Percentiles rank a stretch among this genome's conserved stretches.
Evolutionary conservation across 2,888 invertebrate species (phyloP).

Genomic region (Agrilus biguttatus): DNA sequence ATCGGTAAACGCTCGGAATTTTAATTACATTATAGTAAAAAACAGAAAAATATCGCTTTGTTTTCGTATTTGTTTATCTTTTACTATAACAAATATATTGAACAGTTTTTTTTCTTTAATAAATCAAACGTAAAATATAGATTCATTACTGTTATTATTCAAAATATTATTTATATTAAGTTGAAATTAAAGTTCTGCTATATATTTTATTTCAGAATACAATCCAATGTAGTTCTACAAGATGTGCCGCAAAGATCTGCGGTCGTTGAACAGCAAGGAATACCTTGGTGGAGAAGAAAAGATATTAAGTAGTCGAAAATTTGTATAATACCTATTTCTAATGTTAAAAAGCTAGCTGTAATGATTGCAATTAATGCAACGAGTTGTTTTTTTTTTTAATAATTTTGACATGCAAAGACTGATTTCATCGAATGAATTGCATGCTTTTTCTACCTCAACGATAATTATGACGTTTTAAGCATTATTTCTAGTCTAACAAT

Average conservation of each 20-base stretch:
- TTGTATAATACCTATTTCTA: not conserved
- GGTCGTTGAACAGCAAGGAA: slow-evolving; percentile 25
- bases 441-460: not conserved
- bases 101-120: too few species aligned
- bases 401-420: not conserved
- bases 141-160: too few species aligned
- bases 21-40: too few species aligned
- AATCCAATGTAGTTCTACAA: not conserved
- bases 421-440: not conserved
- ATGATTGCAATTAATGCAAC: not conserved
- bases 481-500: not conserved
- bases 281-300: slow-evolving; percentile 33
- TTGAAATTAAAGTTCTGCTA: too few species aligned
- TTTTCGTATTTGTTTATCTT: too few species aligned
- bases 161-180: too few species aligned
- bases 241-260: slow-evolving; percentile 3
- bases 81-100: too few species aligned
- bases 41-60: too few species aligned
- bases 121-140: too few species aligned
- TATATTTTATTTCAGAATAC: too few species aligned
- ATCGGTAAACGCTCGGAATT: too few species aligned
- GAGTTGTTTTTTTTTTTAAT: too few species aligned
- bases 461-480: not conserved
- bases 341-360: not conserved
- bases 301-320: slow-evolving; percentile 14